Conservation (phyloP, 64 coral and sea anemone species). For the Catalaphyllia jardinei region DNA sequence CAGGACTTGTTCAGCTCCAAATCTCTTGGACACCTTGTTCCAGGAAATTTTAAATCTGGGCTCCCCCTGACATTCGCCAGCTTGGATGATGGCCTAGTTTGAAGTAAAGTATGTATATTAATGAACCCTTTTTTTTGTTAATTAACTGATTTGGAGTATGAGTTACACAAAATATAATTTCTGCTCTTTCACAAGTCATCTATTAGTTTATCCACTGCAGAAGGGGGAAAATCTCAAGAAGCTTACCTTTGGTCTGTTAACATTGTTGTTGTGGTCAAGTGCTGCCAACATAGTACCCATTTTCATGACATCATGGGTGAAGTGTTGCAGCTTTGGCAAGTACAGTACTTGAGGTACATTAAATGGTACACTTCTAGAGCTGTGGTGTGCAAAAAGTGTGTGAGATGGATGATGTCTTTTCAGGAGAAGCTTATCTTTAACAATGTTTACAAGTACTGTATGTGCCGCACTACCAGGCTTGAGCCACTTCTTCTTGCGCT, state of each 20-base stretch:
- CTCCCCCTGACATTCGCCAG: conserved; percentile 34
- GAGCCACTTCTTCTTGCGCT: conserved; percentile 53
- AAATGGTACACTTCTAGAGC: conserved; percentile 59
- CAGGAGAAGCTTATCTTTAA: conserved; percentile 7
- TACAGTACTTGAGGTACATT: conserved; percentile 57
- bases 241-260: conserved; percentile 38
- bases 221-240: neutral
- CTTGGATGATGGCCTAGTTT: conserved; percentile 27
- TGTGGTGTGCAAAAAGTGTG: conserved; percentile 30
- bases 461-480: conserved; percentile 36
- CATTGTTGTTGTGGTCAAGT: conserved; percentile 57
- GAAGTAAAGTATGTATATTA: neutral
- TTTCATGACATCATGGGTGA: conserved; percentile 36
- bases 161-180: too few relatives aligned
- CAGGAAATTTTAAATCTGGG: conserved; percentile 40
- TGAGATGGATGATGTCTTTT: neutral
- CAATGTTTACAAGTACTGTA: conserved; percentile 53
- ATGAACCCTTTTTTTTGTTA: too few relatives aligned
- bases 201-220: too few relatives aligned
- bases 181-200: too few relatives aligned
- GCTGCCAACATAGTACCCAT: conserved; percentile 49
- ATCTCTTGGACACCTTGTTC: conserved; percentile 44
- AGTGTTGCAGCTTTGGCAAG: conserved; percentile 48
- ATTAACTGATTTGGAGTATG: too few relatives aligned
- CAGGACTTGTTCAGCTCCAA: conserved; percentile 41